These are phyloP conservation scores for Lamprologus ornatipinnis DNA, from an alignment of 2,113 vertebrate genomes.

Conservation along the genomic window DNA sequence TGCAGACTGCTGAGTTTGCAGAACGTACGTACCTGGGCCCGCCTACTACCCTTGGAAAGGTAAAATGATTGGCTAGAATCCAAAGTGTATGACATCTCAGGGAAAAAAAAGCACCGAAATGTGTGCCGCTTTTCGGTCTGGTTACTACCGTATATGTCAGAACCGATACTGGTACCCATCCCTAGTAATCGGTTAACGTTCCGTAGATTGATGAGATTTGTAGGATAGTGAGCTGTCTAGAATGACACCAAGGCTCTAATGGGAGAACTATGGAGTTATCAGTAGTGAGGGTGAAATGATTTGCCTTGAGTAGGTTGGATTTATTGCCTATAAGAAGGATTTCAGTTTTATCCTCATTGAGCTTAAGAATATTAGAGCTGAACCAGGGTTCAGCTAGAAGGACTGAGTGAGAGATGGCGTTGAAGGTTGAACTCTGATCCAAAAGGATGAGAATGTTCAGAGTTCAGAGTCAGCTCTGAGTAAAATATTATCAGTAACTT, in stretches of 20 bases:
- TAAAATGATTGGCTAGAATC: too few species aligned
- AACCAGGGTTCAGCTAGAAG: background rate
- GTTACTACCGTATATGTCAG: too few species aligned
- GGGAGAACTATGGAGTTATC: background rate
- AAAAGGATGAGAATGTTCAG: background rate
- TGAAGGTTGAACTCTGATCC: background rate
- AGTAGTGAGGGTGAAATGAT: background rate
- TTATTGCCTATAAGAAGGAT: background rate
- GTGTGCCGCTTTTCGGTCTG: fast-evolving
- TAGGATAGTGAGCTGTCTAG: background rate
- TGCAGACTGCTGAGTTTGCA: too few species aligned
- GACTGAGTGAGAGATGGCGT: background rate
- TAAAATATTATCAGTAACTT: background rate
- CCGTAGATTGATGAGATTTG: background rate
- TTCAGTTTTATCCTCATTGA: background rate
- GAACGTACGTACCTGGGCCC: too few species aligned
- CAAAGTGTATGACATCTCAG: too few species aligned
- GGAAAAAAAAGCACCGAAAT: too few species aligned
- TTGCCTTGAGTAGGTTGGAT: background rate
- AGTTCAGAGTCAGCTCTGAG: background rate
- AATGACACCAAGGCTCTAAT: background rate
- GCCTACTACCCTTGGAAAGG: too few species aligned
- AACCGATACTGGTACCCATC: too few species aligned
- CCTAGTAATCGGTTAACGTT: background rate
- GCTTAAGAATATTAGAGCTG: background rate